Conservation (phyloP, 1,140 invertebrate species). For the Drosophila sucinea region DNA sequence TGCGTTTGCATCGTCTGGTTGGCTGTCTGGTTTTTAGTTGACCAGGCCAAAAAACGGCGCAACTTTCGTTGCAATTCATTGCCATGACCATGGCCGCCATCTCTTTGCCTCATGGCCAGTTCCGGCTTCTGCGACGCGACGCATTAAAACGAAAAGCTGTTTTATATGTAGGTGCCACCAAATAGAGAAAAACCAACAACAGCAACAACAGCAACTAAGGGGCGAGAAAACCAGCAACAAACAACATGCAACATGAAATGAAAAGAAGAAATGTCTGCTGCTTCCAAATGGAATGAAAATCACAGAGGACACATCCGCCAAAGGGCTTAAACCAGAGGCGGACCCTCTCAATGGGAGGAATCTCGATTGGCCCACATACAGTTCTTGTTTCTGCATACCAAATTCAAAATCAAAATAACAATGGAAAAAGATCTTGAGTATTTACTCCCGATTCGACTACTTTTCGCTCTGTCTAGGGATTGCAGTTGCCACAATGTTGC, state of each 20-base stretch:
- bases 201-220: conserved; percentile 10
- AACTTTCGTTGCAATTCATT: conserved; percentile 68
- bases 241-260: conserved; percentile 19
- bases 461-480: too few species aligned
- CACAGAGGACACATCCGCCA: neutral
- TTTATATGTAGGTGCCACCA: conserved; percentile 57
- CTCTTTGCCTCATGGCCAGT: conserved; percentile 56
- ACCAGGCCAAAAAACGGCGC: conserved; percentile 75
- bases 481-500: too few species aligned
- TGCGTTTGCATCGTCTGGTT: conserved; percentile 44
- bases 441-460: too few species aligned
- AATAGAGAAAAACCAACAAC: conserved; percentile 38
- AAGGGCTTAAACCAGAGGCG: neutral
- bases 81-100: conserved; percentile 38
- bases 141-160: conserved; percentile 63
- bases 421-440: too few species aligned
- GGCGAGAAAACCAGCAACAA: conserved; percentile 46
- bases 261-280: conserved; percentile 59
- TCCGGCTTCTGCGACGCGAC: conserved; percentile 70
- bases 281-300: conserved; percentile 10
- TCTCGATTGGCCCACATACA: neutral
- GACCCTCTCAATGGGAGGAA: neutral
- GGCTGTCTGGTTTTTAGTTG: conserved; percentile 53
- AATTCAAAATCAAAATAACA: too few species aligned
- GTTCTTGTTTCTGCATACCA: too few species aligned